phyloP scores from a whole-genome alignment of 1,140 invertebrate species.

The Drosophila mauritiana region DNA sequence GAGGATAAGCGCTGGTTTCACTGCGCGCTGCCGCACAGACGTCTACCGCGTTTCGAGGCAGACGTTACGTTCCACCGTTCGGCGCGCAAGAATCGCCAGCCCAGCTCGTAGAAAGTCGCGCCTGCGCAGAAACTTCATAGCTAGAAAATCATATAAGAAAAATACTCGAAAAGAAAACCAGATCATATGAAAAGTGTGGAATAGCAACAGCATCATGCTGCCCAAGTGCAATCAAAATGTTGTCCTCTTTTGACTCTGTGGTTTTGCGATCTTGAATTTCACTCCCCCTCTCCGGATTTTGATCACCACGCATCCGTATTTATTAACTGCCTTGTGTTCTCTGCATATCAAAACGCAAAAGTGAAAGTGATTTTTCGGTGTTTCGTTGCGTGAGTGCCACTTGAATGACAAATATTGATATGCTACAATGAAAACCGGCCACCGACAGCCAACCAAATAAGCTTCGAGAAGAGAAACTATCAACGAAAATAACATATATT shows the following conservation, averaged over 20 bases:
- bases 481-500: constrained; percentile 18
- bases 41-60: constrained; percentile 79
- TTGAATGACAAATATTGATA: constrained; percentile 70
- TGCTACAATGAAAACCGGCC: constrained; percentile 69
- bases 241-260: constrained; percentile 62
- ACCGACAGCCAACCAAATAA: constrained; percentile 48
- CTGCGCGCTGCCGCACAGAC: constrained; percentile 81
- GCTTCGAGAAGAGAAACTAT: constrained; percentile 66
- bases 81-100: constrained; percentile 70
- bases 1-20: constrained; percentile 82
- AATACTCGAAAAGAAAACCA: background rate
- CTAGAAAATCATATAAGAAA: background rate
- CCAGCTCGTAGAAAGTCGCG: constrained; percentile 32
- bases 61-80: constrained; percentile 78
- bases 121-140: constrained; percentile 10
- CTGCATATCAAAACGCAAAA: constrained; percentile 73
- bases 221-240: constrained; percentile 57
- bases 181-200: constrained; percentile 19
- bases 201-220: constrained; percentile 13
- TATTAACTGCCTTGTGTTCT: constrained; percentile 66
- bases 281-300: background rate
- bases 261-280: constrained; percentile 32
- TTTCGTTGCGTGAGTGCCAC: constrained; percentile 68
- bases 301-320: constrained; percentile 13
- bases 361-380: constrained; percentile 66